Evolutionary conservation across 2,113 vertebrate genomes (phyloP).

Genomic region (Macquaria ambigua): DNA sequence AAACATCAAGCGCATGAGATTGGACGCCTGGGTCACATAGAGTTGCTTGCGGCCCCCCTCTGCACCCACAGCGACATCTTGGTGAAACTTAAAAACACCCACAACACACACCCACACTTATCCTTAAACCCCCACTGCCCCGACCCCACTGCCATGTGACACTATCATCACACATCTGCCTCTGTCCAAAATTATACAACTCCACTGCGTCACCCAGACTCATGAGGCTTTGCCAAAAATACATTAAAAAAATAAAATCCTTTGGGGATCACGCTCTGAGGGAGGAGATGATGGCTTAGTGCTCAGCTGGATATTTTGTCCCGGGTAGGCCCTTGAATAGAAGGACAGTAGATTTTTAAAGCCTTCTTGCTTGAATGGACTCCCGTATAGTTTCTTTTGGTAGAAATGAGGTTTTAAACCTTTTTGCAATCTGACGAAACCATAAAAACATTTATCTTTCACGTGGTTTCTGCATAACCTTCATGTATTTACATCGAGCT

Average conservation of each 20-base stretch:
- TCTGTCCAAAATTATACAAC: slow-evolving; percentile 53
- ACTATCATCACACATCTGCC: slow-evolving; percentile 68
- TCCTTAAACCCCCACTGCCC: slow-evolving; percentile 42
- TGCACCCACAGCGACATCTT: slow-evolving; percentile 41
- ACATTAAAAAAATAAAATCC: slow-evolving; percentile 16
- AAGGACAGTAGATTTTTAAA: slow-evolving; percentile 60
- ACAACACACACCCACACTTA: slow-evolving; percentile 59
- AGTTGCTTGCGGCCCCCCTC: neutral
- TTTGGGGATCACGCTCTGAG: slow-evolving; percentile 27
- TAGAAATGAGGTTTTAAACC: slow-evolving; percentile 51
- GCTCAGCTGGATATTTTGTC: slow-evolving; percentile 55
- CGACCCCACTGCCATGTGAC: slow-evolving; percentile 68
- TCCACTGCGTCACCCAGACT: slow-evolving; percentile 60
- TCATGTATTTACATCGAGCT: slow-evolving; percentile 59
- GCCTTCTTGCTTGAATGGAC: slow-evolving; percentile 65
- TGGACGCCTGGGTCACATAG: slow-evolving; percentile 97
- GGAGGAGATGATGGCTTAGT: slow-evolving; percentile 17
- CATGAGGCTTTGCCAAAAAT: slow-evolving; percentile 59
- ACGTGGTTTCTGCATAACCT: slow-evolving; percentile 56
- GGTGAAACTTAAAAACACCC: slow-evolving; percentile 60
- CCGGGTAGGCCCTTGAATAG: slow-evolving; percentile 28
- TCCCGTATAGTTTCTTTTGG: slow-evolving; percentile 47
- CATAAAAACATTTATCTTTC: slow-evolving; percentile 45
- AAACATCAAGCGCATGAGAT: slow-evolving; percentile 93
- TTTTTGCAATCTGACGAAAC: slow-evolving; percentile 50